phyloP scores from a whole-genome alignment of 2,113 vertebrate genomes.

The Toxotes chatareus region DNA sequence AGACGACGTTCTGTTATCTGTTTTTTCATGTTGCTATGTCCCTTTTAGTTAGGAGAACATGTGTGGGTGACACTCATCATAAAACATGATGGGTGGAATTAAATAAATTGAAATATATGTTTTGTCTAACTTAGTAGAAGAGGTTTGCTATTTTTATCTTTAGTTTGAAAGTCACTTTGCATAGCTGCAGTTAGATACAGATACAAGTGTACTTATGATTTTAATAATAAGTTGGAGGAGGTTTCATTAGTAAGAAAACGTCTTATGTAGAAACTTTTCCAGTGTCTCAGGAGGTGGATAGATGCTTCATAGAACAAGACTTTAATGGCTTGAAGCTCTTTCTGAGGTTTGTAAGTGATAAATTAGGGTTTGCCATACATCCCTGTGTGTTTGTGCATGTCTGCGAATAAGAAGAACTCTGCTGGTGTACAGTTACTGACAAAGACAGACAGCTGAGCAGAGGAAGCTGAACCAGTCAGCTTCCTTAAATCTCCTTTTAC shows the following conservation, averaged over 20 bases:
- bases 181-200: background rate
- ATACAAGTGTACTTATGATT: too few relatives aligned
- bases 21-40: background rate
- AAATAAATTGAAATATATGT: background rate
- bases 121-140: background rate
- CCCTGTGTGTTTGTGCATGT: background rate
- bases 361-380: background rate
- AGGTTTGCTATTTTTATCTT: background rate
- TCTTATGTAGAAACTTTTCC: background rate
- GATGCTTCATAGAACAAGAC: background rate
- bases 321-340: background rate
- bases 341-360: background rate
- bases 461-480: conserved; percentile 15
- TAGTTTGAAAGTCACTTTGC: background rate
- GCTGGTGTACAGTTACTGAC: conserved; percentile 49
- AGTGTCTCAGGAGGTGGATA: background rate
- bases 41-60: background rate
- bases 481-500: background rate
- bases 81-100: background rate
- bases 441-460: conserved; percentile 51
- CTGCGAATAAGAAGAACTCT: conserved; percentile 16
- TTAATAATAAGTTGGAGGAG: background rate
- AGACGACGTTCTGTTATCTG: background rate
- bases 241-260: too few relatives aligned
- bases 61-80: background rate